These are phyloP conservation scores for Cossypha dichroa DNA, from an alignment of 2,797 vertebrate genomes.

Conservation along the genomic window DNA sequence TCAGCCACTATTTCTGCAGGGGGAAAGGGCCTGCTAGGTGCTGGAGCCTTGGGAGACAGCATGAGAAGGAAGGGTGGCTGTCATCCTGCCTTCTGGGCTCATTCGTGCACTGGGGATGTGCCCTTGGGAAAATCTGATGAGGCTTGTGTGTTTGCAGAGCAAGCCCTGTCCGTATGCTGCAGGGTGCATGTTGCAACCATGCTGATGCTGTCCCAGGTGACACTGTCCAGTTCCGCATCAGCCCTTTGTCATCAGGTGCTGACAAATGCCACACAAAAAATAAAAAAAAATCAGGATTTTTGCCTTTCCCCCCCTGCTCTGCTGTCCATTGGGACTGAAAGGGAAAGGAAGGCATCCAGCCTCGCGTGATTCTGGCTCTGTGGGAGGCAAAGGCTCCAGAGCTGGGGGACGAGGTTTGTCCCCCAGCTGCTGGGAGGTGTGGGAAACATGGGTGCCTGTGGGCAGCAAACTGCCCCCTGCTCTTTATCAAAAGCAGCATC, in stretches of 20 bases:
- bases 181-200: background rate
- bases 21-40: background rate
- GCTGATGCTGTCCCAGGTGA: background rate
- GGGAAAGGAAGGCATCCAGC: background rate
- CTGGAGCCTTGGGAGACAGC: background rate
- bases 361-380: rapidly evolving
- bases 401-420: background rate
- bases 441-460: slow-evolving; percentile 32
- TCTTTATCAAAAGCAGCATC: slow-evolving; percentile 30
- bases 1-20: background rate
- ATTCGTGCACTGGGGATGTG: background rate
- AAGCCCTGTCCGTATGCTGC: rapidly evolving
- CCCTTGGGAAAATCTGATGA: background rate
- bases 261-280: background rate
- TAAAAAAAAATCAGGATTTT: background rate
- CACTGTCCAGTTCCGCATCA: background rate
- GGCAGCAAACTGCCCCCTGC: background rate
- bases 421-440: slow-evolving; percentile 32
- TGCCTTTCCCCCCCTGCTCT: rapidly evolving
- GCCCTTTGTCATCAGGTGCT: background rate
- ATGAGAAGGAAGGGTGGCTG: background rate
- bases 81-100: background rate
- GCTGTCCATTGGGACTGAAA: background rate
- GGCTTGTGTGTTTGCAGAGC: background rate
- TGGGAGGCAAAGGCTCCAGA: background rate